Evolutionary conservation across 2,888 invertebrate species (phyloP), one percentile per base, ranked within the genome.

Genomic region (Plagiodera versicolora): DNA sequence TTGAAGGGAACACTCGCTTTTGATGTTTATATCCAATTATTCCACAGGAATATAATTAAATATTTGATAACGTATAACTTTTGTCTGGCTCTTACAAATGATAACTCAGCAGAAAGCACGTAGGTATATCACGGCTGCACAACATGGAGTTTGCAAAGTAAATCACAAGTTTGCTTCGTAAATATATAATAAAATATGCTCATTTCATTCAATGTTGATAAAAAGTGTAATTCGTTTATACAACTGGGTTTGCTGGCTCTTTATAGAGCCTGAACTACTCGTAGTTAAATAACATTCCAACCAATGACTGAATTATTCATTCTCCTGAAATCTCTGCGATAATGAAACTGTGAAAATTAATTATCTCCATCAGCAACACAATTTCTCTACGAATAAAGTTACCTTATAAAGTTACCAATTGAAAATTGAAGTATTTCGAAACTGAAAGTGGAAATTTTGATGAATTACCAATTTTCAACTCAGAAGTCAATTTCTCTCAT

Each of bases 91-190:
- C 63, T 65, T 56, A 55, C 59, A 60, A 65, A 65, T 57, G 56
- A 61, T 64, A 60, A 60, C 65, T 65, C 60, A 58, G 60, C 65
- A 62, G 53, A 65, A 63, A 63, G 58, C 54, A 54, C 46, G 48
- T 35, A 53, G 19, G 39, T 51, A 51, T 32, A 53, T 53, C 35
- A 19, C 19, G 44, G 24, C 20, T 16, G 24, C 39, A 53, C 47
- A 61, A 58, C 60, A 60, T 51, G 61, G 53, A 67, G 59, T 63
- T 65, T 44, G 60, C 60, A 63, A 61, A 68, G 64, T 61, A 70
- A 72, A 72, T 72, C 70, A 68, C 55, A 65, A 70, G 65, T 67
- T 65, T 64, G 58, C 58, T 61, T 65, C 61, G 61, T 67, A 63
- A 66, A 63, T 61, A 67, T 39, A 24, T 24, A 67, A 66, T 58